Conservation (phyloP, 2,797 vertebrate genomes). For the Serranus cabrilla region DNA sequence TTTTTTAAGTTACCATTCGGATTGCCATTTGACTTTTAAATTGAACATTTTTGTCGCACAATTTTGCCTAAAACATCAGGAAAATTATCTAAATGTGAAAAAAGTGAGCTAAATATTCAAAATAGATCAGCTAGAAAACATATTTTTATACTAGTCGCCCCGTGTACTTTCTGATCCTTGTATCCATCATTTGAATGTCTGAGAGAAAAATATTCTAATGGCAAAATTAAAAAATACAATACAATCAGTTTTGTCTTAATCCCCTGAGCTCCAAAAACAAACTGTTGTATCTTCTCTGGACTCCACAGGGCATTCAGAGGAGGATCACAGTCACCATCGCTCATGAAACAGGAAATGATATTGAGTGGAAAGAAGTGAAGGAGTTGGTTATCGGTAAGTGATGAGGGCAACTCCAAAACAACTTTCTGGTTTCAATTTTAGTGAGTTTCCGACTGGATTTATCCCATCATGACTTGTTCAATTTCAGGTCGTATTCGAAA, state of each 20-base stretch:
- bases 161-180: neutral
- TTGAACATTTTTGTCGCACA: too few relatives aligned
- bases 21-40: too few relatives aligned
- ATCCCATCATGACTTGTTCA: conserved; percentile 26
- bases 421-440: neutral
- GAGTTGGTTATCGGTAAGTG: conserved; percentile 97
- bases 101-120: too few relatives aligned
- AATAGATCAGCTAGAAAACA: too few relatives aligned
- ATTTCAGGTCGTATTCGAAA: conserved; percentile 94
- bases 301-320: conserved; percentile 94
- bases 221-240: neutral
- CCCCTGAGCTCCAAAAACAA: neutral
- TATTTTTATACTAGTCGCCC: too few relatives aligned
- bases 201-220: neutral
- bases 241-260: neutral
- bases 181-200: neutral
- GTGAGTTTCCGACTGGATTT: accelerated
- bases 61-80: too few relatives aligned
- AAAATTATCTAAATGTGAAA: too few relatives aligned
- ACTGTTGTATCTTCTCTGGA: neutral
- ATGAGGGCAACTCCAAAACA: neutral
- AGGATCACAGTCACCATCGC: conserved; percentile 96
- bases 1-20: too few relatives aligned
- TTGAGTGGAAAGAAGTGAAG: conserved; percentile 97
- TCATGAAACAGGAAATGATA: conserved; percentile 94